Evolutionary conservation across 2,113 vertebrate genomes (phyloP).

Genomic region (Clarias gariepinus): DNA sequence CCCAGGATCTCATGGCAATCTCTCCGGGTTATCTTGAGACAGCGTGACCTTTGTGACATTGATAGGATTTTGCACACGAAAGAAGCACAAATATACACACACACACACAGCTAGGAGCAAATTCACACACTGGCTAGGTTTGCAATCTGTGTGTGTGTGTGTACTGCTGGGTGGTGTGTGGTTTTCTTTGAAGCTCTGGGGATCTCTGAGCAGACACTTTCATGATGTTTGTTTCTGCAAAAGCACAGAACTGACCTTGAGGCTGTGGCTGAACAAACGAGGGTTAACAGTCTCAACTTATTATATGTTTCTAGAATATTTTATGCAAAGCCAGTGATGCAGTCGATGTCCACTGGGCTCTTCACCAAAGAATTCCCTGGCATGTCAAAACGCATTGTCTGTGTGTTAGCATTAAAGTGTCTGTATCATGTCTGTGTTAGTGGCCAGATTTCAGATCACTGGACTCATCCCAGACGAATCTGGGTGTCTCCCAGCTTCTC

Average conservation of each 20-base stretch:
- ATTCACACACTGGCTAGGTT: slow-evolving; percentile 39
- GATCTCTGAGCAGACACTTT: slow-evolving; percentile 59
- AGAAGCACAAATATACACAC: slow-evolving; percentile 13
- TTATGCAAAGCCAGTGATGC: slow-evolving; percentile 28
- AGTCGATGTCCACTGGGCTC: slow-evolving; percentile 36
- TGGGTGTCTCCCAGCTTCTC: slow-evolving; percentile 48
- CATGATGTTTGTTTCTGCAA: slow-evolving; percentile 52
- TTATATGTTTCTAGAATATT: slow-evolving; percentile 34
- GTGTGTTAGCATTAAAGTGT: slow-evolving; percentile 44
- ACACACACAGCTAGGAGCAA: slow-evolving; percentile 18
- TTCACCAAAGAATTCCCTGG: slow-evolving; percentile 43
- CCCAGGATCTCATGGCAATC: slow-evolving; percentile 63
- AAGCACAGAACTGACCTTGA: slow-evolving; percentile 48
- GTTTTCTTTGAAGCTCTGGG: slow-evolving; percentile 55
- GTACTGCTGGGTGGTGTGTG: slow-evolving; percentile 28
- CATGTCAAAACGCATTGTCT: slow-evolving; percentile 38
- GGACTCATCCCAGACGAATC: slow-evolving; percentile 39
- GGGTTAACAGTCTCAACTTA: slow-evolving; percentile 29
- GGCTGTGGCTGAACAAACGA: slow-evolving; percentile 23
- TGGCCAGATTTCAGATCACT: slow-evolving; percentile 31
- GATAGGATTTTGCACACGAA: slow-evolving; percentile 71
- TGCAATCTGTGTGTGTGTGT: not conserved
- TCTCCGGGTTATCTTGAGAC: slow-evolving; percentile 71
- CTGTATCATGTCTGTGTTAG: slow-evolving; percentile 40
- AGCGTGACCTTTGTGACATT: slow-evolving; percentile 77